Conservation (phyloP, 2,797 vertebrate species). For the Dallia pectoralis region DNA sequence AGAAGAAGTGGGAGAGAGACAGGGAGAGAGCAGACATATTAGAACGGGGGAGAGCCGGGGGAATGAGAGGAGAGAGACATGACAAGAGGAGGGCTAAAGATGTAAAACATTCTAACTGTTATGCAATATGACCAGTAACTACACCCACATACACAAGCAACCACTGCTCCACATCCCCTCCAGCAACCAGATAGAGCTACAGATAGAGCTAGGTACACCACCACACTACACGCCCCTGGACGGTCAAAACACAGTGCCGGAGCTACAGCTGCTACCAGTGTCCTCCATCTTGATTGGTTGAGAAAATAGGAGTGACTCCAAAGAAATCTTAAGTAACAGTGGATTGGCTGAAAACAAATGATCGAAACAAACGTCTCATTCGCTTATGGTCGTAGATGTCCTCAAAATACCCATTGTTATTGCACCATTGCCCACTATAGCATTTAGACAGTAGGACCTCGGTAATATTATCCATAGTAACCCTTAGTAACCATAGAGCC, state of each 20-base stretch:
- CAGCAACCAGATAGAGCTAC: neutral
- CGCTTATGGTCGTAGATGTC: too few species aligned
- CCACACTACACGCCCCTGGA: neutral
- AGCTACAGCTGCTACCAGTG: constrained; percentile 19
- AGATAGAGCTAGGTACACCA: neutral
- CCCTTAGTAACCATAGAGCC: too few species aligned
- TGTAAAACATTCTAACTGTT: constrained; percentile 14
- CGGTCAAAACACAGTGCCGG: constrained; percentile 7
- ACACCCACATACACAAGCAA: constrained; percentile 24
- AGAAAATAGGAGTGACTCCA: constrained; percentile 28
- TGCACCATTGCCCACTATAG: too few species aligned
- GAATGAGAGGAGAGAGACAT: neutral
- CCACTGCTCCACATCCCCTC: constrained; percentile 13
- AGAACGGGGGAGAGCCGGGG: too few species aligned
- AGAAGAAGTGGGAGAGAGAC: neutral
- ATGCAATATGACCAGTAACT: constrained; percentile 27
- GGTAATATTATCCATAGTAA: too few species aligned
- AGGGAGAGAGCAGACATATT: too few species aligned
- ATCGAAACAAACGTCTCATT: too few species aligned
- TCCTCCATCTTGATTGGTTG: constrained; percentile 51
- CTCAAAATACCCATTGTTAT: too few species aligned
- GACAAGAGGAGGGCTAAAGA: neutral
- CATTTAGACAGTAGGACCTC: too few species aligned
- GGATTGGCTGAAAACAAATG: too few species aligned
- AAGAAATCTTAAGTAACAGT: too few species aligned